Evolutionary conservation across 2,113 vertebrate genomes (phyloP).

Genomic region (Coptodon bakossiorum): DNA sequence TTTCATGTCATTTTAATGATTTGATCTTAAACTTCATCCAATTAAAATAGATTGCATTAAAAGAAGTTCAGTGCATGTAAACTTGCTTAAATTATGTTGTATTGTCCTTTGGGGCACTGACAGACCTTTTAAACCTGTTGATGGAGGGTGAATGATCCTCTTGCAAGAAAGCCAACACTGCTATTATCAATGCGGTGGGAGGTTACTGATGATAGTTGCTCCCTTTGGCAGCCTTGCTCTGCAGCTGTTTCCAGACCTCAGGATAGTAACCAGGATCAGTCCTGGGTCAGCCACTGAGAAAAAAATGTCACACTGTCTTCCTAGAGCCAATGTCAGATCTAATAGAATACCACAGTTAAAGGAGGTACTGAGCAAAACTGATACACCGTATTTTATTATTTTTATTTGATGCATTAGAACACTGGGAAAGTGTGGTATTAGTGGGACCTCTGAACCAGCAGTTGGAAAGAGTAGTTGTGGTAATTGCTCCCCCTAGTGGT

Average conservation of each 20-base stretch:
- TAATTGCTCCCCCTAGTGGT: constrained; percentile 33
- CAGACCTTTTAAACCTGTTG: neutral
- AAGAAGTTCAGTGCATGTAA: neutral
- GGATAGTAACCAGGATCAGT: constrained; percentile 43
- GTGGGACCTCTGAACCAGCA: neutral
- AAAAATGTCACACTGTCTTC: constrained; percentile 2
- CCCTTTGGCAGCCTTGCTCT: constrained; percentile 44
- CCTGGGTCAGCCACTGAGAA: constrained; percentile 24
- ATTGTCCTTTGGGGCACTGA: constrained; percentile 2
- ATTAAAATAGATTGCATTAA: neutral
- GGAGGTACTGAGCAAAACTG: neutral
- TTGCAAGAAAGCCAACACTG: neutral
- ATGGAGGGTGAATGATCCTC: neutral
- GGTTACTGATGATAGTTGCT: constrained; percentile 48
- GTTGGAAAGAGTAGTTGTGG: neutral
- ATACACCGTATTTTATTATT: neutral
- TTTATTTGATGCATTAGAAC: neutral
- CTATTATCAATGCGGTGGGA: constrained; percentile 41
- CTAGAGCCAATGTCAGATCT: neutral
- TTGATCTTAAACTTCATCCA: neutral
- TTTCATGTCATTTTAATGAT: neutral
- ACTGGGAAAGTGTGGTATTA: neutral
- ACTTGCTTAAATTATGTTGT: neutral
- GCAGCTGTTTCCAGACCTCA: constrained; percentile 63
- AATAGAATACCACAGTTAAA: neutral